phyloP scores from a whole-genome alignment of 2,797 vertebrate species.

The Sebastiscus albofasciatus region DNA sequence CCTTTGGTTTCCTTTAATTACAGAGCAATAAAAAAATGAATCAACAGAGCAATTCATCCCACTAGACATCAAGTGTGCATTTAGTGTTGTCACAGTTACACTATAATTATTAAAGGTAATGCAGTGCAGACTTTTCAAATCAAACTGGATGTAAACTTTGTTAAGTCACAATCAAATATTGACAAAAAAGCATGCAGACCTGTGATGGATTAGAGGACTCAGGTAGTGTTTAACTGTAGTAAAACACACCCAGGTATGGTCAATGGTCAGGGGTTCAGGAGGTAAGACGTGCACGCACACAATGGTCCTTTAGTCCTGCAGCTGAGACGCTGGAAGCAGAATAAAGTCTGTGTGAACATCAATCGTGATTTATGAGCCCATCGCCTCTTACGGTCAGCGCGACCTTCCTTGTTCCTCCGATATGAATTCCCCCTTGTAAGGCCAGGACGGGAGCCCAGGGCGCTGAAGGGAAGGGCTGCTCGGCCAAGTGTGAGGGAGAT shows the following conservation, averaged over 20 bases:
- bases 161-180: neutral
- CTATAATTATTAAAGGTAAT: neutral
- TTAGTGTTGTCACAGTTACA: neutral
- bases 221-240: neutral
- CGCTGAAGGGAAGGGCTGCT: conserved; percentile 58
- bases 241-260: neutral
- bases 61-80: neutral
- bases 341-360: neutral
- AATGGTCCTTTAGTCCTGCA: neutral
- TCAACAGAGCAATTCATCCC: neutral
- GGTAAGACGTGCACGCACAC: neutral
- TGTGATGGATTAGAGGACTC: neutral
- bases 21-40: neutral
- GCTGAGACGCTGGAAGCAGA: neutral
- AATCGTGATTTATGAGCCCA: conserved; percentile 7
- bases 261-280: neutral
- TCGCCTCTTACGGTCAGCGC: conserved; percentile 26
- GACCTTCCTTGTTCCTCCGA: conserved; percentile 44
- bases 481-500: conserved; percentile 70
- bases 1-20: neutral
- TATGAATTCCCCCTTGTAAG: conserved; percentile 63
- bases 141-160: too few relatives aligned
- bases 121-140: too few relatives aligned
- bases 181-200: neutral
- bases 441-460: conserved; percentile 40